Evolutionary conservation across 2,888 invertebrate species (phyloP), one percentile per base, ranked within the genome.

Genomic region (Cryptocephalus primarius): DNA sequence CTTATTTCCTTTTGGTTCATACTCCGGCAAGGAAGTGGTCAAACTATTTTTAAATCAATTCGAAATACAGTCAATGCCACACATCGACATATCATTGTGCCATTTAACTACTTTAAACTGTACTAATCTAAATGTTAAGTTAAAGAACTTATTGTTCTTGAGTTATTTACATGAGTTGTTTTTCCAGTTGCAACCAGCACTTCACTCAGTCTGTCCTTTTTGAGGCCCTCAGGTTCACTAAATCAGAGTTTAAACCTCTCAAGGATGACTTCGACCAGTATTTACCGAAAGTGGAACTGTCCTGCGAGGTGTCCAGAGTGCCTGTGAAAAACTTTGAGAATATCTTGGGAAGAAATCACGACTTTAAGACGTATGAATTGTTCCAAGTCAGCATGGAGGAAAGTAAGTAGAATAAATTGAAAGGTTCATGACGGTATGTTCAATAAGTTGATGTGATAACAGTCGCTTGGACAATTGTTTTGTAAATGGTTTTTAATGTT

Each of bases 231-330:
- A 48, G 52, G 14, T 56, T 56, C 47, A 43, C 42, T 12, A 48
- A 49, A 46, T 39, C 47, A 38, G 44, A 52, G n/a, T 67, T 60
- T 60, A 45, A 47, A 9, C 50, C 68, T 32, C 55, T 82, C 31
- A 60, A 67, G n/a, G 60, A 67, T 1, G 64, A 73, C 22, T 48
- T 71, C 4, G 49, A 51, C 1, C 58, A 68, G 31, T 82, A 78
- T 61, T 59, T 80, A 50, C 83, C 83, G 2, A 60, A 67, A 31
- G 43, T 74, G 33, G 67, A 71, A 47, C 60, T 72, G 51, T 83
- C 83, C 1, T 79, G 82, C 63, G 67, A 72, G 60, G 59, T 77
- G n/a, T 65, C 58, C n/a, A 54, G 48, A 36, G 55, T 47, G 38
- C 48, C 49, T 12, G 47, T 56, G n/a, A 49, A 54, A 22, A 46